Percentiles rank a stretch among this genome's conserved stretches.
Evolutionary conservation across 2,888 invertebrate genomes (phyloP).

Genomic region (Morpho helenor): DNA sequence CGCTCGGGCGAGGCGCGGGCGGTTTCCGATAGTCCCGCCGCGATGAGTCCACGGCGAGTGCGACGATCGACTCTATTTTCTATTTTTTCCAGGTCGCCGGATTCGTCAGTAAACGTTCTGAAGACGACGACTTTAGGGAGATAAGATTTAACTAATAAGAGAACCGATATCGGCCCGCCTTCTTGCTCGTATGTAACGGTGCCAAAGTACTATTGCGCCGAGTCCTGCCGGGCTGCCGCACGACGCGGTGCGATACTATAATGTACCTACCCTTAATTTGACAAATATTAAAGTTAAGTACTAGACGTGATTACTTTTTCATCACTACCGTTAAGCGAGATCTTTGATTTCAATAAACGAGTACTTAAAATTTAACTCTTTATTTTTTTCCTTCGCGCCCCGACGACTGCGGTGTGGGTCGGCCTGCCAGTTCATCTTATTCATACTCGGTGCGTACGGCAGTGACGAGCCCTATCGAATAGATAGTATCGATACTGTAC

Average conservation of each 20-base stretch:
- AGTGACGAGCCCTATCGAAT: no score
- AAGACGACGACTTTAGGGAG: conserved; percentile 37
- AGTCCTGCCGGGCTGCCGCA: background rate
- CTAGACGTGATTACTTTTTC: conserved; percentile 42
- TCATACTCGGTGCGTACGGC: no score
- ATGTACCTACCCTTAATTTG: background rate
- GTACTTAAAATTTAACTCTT: conserved; percentile 43
- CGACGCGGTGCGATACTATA: background rate
- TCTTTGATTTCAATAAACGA: conserved; percentile 63
- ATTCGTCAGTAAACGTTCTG: conserved; percentile 62
- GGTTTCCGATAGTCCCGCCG: no score
- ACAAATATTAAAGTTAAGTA: conserved; percentile 30
- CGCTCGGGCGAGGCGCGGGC: no score
- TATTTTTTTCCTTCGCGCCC: conserved; percentile 1
- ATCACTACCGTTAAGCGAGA: conserved; percentile 50
- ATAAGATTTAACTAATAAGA: conserved; percentile 42
- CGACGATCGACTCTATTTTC: background rate
- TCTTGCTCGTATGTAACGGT: conserved; percentile 60
- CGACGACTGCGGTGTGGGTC: no score
- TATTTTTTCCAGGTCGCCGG: conserved; percentile 62
- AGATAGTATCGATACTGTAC: no score
- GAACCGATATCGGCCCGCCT: conserved; percentile 47
- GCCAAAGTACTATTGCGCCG: conserved; percentile 43
- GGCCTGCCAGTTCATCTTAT: no score
- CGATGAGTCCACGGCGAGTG: background rate